Base-by-base conservation (phyloP, 37 sponge, comb jelly and placozoan species). In the Agelas oroides region DNA sequence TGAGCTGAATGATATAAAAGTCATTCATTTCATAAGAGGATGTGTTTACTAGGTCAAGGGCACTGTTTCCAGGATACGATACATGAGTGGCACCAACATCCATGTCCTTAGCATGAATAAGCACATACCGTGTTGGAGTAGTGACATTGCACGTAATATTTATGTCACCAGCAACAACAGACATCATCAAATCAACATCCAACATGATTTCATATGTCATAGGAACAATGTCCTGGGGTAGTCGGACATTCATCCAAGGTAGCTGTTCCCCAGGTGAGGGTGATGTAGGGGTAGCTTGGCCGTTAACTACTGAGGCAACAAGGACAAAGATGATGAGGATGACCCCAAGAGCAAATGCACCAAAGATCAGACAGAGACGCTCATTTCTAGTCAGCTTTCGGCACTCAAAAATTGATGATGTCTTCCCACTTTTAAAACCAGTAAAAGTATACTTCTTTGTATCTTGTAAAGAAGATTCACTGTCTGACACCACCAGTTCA, bases 41-140 rank as follows among this genome's bases (percentile, higher is more conserved):
- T 23, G 23, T 0, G 2, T 19, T 25, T 11, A 27, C 15, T 21
- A 84, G 32, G 25, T 37, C 27, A 17, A 66, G 27, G 25, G 1
- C 20, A 1, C 35, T 12, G 17, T 46, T 79, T 33, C 53, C 25
- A 28, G 30, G 39, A 15, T 40, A 65, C 23, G n/a, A n/a, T n/a
- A 87, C 78, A 20, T 57, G 32, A 18, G 59, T 54, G 14, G 16
- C 28, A 52, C 53, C 27, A 3, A 96, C 67, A 17, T 46, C 71
- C 94, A 96, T 96, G 53, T 82, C 81, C 56, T 72, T 75, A 3
- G 80, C 89, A 71, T 96, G 94, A 6, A 93, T 41, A 20, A 93
- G 31, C 6, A 96, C 36, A 57, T 78, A 82, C 35, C 53, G 8
- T 16, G 81, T 84, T 6, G 52, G 36, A 2, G 20, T 46, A 15